phyloP scores from a whole-genome alignment of 2,888 invertebrate species.

The Synergus umbraculus region DNA sequence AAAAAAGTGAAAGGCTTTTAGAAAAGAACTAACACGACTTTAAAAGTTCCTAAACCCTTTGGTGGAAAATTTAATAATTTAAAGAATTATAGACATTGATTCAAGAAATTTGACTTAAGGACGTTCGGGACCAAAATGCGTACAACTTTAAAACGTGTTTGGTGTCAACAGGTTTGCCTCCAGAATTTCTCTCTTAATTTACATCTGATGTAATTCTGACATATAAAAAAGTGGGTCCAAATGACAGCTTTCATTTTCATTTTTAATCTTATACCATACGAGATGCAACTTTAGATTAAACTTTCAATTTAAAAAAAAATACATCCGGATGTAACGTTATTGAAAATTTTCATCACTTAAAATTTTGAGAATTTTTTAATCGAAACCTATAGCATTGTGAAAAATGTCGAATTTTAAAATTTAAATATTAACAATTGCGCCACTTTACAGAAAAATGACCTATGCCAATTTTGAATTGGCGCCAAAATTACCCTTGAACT shows the following conservation, averaged over 20 bases:
- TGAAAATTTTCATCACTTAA: too few species aligned
- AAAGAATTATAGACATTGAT: not conserved
- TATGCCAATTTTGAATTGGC: not conserved
- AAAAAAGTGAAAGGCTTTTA: not conserved
- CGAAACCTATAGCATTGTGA: too few species aligned
- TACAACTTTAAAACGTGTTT: not conserved
- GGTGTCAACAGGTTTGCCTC: conserved; percentile 17
- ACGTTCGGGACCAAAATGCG: not conserved
- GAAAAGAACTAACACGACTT: not conserved
- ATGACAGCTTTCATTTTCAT: conserved; percentile 17
- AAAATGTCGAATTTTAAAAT: not conserved
- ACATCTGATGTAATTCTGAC: conserved; percentile 10
- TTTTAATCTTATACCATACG: not conserved
- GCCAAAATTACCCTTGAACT: not conserved
- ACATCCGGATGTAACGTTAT: too few species aligned
- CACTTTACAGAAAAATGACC: not conserved
- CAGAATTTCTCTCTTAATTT: conserved; percentile 19
- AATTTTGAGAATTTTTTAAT: too few species aligned
- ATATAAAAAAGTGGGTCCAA: conserved; percentile 4
- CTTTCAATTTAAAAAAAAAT: too few species aligned
- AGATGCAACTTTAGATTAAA: too few species aligned
- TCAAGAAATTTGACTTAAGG: conserved; percentile 13
- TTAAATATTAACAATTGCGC: not conserved
- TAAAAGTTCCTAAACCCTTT: not conserved
- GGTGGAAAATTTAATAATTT: not conserved